Percentiles rank a stretch among this genome's conserved stretches.
Conservation (phyloP, 2,113 vertebrate species). For the Dunckerocampus dactyliophorus region DNA sequence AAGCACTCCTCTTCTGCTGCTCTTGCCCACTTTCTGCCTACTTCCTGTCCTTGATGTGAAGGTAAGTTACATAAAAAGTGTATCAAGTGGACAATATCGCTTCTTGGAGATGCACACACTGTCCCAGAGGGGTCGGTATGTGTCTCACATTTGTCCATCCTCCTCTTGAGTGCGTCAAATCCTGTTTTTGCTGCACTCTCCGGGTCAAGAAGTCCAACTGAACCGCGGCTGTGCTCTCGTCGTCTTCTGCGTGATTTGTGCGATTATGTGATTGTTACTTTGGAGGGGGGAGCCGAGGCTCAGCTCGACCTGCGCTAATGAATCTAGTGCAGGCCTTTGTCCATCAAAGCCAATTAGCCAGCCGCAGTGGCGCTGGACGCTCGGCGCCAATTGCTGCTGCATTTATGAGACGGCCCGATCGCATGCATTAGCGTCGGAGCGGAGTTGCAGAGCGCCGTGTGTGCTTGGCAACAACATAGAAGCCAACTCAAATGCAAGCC, state of each 20-base stretch:
- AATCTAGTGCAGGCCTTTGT: background rate
- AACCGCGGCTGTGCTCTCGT: background rate
- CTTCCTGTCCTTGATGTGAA: no score
- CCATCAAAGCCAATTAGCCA: constrained; percentile 28
- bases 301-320: background rate
- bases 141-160: background rate
- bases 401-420: constrained; percentile 37
- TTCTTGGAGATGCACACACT: no score
- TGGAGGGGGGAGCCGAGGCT: background rate
- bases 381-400: constrained; percentile 30
- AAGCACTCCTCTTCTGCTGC: no score
- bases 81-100: no score
- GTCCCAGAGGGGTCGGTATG: no score
- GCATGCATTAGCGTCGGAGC: constrained; percentile 34
- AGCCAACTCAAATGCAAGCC: background rate
- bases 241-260: constrained; percentile 6
- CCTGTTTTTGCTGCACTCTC: background rate
- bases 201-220: background rate
- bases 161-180: no score
- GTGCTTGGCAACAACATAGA: background rate
- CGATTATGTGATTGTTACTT: background rate
- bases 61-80: no score
- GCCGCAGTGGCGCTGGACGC: background rate
- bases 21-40: no score
- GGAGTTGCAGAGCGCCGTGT: background rate